These are phyloP conservation scores for Paedocypris sp. DNA, from an alignment of 2,113 vertebrate species.

Conservation along the genomic window DNA sequence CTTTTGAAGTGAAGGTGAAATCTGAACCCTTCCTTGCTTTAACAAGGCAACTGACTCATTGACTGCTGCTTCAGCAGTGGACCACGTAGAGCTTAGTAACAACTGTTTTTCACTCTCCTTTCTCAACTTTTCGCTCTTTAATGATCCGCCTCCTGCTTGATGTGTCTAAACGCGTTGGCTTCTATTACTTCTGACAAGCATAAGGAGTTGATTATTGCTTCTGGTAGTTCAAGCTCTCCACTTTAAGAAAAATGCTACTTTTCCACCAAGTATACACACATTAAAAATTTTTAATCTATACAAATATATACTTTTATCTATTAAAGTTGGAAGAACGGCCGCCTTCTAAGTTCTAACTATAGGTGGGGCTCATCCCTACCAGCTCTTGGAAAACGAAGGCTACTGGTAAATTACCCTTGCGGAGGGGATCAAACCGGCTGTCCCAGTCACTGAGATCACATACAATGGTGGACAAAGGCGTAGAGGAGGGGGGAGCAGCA, in stretches of 20 bases:
- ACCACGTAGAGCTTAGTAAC: slow-evolving; percentile 10
- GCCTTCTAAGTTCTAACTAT: too few relatives aligned
- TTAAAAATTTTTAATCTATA: too few relatives aligned
- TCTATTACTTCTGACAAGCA: slow-evolving; percentile 41
- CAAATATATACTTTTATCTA: too few relatives aligned
- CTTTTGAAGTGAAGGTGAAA: slow-evolving; percentile 27
- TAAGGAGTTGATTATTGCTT: slow-evolving; percentile 35
- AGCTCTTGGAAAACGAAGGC: neutral
- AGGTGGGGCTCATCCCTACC: slow-evolving; percentile 12
- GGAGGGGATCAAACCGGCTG: slow-evolving; percentile 19
- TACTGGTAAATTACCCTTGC: slow-evolving; percentile 16
- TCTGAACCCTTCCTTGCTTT: slow-evolving; percentile 9
- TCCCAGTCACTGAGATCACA: slow-evolving; percentile 21
- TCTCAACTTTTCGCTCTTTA: too few relatives aligned
- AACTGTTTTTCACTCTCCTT: neutral
- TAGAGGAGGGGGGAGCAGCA: slow-evolving; percentile 17
- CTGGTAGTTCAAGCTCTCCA: slow-evolving; percentile 8
- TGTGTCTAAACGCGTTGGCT: slow-evolving; percentile 27
- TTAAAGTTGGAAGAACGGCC: too few relatives aligned
- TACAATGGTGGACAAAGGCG: slow-evolving; percentile 26
- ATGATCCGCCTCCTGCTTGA: slow-evolving; percentile 20
- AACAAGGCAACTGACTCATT: slow-evolving; percentile 16
- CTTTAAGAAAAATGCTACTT: too few relatives aligned
- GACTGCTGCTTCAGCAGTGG: slow-evolving; percentile 15
- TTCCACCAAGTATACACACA: too few relatives aligned